Base-by-base conservation (phyloP, 2,888 invertebrate species). In the Clusia tigrina region DNA sequence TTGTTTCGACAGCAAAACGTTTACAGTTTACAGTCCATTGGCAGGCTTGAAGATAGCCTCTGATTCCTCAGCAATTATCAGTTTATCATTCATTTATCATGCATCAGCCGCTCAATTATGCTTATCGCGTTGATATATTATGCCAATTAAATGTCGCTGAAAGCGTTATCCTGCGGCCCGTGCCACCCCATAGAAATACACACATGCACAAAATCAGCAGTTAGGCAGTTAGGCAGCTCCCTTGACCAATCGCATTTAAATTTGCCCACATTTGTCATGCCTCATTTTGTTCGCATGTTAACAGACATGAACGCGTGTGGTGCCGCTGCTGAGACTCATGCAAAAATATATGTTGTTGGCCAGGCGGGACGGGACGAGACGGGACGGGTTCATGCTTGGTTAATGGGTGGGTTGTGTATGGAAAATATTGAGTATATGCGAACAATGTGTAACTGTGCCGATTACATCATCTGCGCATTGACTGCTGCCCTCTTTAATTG, bases 1-100 rank as follows among this genome's bases (percentile, higher is more conserved):
- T 32, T 32, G 5, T 12, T 32, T 32, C 12, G 5, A 32, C 32
- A 32, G 12, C 32, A 12, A 32, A 32, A 32, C 32, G 32, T 12
- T 32, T 32, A 9, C 32, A 32, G 32, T 12, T 9, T 32, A 9
- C 12, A 32, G 12, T 32, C 32, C 5, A 32, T 12, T 32, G 6
- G 12, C 32, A 32, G 5, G 32, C 20, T 58, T 32, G 51, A n/a
- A n/a, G n/a, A n/a, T n/a, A n/a, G n/a, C n/a, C n/a, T n/a, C n/a
- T 58, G 54, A 60, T 60, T 12, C 53, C 48, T 20, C 46, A 20
- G 53, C 71, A 70, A 71, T 70, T 71, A 68, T 58, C 60, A 64
- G 65, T 67, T 72, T 70, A 72, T 70, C 72, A 63, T 60, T 3
- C 42, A 42, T 42, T 42, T 42, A 42, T 3, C n/a, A 42, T 42